A percentile compares a stretch with the other conserved stretches of the same genome.
Conservation (phyloP, 2,113 vertebrate genomes). For the Antidorcas marsupialis region DNA sequence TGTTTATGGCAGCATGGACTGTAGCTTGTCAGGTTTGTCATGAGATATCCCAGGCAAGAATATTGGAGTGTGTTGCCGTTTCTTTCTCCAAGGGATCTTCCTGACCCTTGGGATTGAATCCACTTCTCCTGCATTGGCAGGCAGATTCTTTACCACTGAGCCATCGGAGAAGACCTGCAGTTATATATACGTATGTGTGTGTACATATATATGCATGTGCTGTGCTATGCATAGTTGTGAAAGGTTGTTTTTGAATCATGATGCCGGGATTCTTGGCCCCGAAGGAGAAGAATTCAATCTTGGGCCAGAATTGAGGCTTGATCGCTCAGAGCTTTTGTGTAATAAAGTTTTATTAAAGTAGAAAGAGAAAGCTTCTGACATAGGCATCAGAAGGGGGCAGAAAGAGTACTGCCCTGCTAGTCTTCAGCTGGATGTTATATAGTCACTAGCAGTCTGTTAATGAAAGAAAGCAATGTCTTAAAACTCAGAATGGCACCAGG, state of each 20-base stretch:
- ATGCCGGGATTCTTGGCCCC: accelerated
- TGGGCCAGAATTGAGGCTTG: too few species aligned
- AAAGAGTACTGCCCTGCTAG: too few species aligned
- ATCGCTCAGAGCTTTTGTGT: too few species aligned
- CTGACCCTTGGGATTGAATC: background rate
- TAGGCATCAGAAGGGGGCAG: too few species aligned
- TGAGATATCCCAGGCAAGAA: background rate
- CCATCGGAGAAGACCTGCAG: background rate
- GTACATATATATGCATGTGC: background rate
- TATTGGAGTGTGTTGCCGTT: background rate
- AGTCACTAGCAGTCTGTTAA: too few species aligned
- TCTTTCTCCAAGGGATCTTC: background rate
- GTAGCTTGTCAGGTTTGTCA: background rate
- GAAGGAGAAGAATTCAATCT: too few species aligned
- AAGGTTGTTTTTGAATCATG: too few species aligned
- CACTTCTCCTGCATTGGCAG: background rate
- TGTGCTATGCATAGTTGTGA: background rate
- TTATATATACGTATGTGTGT: background rate
- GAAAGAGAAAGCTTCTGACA: too few species aligned
- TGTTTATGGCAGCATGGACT: background rate
- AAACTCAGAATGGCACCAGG: too few species aligned
- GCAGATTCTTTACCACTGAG: background rate
- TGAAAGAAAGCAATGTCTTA: too few species aligned
- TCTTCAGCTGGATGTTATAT: too few species aligned
- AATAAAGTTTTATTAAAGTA: too few species aligned